Base-by-base conservation (phyloP, 2,888 invertebrate genomes). In the Agyllia agylla region DNA sequence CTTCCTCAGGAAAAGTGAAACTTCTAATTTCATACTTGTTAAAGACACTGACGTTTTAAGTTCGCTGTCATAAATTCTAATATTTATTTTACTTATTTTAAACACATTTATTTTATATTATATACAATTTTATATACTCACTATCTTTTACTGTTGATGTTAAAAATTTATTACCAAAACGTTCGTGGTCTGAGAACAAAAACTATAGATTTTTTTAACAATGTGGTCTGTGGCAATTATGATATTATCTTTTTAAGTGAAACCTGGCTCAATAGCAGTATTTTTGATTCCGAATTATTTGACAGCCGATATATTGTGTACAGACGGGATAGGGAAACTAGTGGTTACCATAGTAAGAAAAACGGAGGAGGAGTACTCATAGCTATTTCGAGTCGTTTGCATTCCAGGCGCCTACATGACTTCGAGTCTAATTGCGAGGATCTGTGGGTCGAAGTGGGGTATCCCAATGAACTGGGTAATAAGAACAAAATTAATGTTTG, bases 1-100 rank as follows among this genome's bases (percentile, higher is more conserved):
- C n/a, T 90, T 89, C 78, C 73, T 87, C 15, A 42, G 91, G 13
- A 93, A 93, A 73, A 38, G 38, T 13, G 88, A 91, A 9, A 78
- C n/a, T 20, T 64, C 87, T 0, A 77, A 82, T 24, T 79, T 8
- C 42, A 24, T 79, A 5, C 30, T 42, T 13, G 24, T 79, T 3
- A 79, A 79, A 27, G 42, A 79, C 30, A 3, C 0, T 3, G 42
- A 27, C 4, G 24, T 64, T 11, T n/a, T 64, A 11, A 64, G 20
- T 24, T 20, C n/a, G 20, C 20, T 64, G 20, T 2, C 64, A 64
- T 64, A 64, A 64, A 20, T 11, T 20, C 0, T 64, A 20, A 6
- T 27, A 27, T 27, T 2, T 27, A 27, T 27, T 27, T 27, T 2
- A 2, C 27, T 2, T 27, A 27, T 27, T 27, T 27, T 27, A 27